These are phyloP conservation scores for Thamnophis sirtalis DNA, from an alignment of 2,113 vertebrate genomes.

Conservation along the genomic window DNA sequence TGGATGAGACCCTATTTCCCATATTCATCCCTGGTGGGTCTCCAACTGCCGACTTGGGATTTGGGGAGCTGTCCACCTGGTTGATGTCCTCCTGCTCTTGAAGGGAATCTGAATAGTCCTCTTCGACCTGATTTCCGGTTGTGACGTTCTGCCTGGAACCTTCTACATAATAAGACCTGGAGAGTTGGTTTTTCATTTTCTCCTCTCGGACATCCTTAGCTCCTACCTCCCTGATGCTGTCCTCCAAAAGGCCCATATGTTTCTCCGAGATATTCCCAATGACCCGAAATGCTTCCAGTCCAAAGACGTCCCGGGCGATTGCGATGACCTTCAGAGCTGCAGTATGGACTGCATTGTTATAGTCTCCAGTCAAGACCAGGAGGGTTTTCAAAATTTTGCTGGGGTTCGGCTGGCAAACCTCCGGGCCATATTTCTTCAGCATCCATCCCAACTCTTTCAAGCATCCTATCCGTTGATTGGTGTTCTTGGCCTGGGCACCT, in stretches of 20 bases:
- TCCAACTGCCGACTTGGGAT: slow-evolving; percentile 72
- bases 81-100: slow-evolving; percentile 66
- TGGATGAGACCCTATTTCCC: slow-evolving; percentile 74
- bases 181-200: slow-evolving; percentile 52
- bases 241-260: slow-evolving; percentile 70
- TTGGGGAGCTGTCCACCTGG: slow-evolving; percentile 58
- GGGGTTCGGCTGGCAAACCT: slow-evolving; percentile 76
- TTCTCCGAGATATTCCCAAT: slow-evolving; percentile 78
- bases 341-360: slow-evolving; percentile 74
- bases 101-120: slow-evolving; percentile 62
- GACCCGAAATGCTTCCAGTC: slow-evolving; percentile 74
- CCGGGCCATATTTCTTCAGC: slow-evolving; percentile 74
- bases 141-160: slow-evolving; percentile 68
- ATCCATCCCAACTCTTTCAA: slow-evolving; percentile 77
- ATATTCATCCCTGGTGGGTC: slow-evolving; percentile 72
- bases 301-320: slow-evolving; percentile 72
- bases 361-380: slow-evolving; percentile 73
- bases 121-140: slow-evolving; percentile 67
- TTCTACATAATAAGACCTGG: slow-evolving; percentile 54
- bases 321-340: slow-evolving; percentile 78
- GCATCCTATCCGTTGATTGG: slow-evolving; percentile 86
- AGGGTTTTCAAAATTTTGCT: slow-evolving; percentile 78
- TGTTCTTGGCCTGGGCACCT: slow-evolving; percentile 87
- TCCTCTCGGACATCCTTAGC: not conserved
- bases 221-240: slow-evolving; percentile 2